Evolutionary conservation across 2,888 invertebrate species (phyloP).

Genomic region (Trichopria drosophilae): DNA sequence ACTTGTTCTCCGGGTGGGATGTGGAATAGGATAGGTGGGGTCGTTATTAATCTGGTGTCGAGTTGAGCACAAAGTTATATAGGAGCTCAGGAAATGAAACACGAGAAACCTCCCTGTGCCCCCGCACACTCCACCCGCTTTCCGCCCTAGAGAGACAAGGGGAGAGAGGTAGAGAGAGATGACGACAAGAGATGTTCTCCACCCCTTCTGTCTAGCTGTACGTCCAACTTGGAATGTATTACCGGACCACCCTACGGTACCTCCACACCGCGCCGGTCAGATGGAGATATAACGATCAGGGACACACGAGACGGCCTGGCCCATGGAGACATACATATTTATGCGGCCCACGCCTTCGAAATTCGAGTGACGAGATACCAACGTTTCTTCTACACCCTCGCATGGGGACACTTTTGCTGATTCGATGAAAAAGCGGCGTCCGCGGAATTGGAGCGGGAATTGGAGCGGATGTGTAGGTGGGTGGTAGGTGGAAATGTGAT

Average conservation of each 20-base stretch:
- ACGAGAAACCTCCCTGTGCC: conserved; percentile 49
- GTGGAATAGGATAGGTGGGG: conserved; percentile 56
- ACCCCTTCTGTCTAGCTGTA: conserved; percentile 46
- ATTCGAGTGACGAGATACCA: conserved; percentile 30
- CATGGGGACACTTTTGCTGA: conserved; percentile 2
- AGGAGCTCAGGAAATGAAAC: conserved; percentile 60
- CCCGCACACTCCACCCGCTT: conserved; percentile 35
- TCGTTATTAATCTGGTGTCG: conserved; percentile 60
- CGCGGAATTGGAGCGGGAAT: not conserved
- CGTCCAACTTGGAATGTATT: conserved; percentile 57
- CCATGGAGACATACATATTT: conserved; percentile 51
- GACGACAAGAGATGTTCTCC: conserved; percentile 48
- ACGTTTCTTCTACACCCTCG: conserved; percentile 11
- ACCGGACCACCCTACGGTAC: conserved; percentile 51
- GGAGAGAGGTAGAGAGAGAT: conserved; percentile 25
- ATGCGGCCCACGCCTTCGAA: conserved; percentile 43
- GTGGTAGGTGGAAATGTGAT: not conserved
- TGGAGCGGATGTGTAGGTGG: not conserved
- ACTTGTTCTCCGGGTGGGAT: conserved; percentile 28
- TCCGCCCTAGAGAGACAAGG: conserved; percentile 30
- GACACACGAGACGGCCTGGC: conserved; percentile 49
- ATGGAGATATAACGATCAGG: conserved; percentile 58
- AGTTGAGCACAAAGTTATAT: conserved; percentile 60
- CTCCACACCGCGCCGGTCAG: conserved; percentile 48
- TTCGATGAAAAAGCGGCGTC: not conserved